Conservation (phyloP, 2,797 vertebrate species). For the Ctenopoma kingsleyae region DNA sequence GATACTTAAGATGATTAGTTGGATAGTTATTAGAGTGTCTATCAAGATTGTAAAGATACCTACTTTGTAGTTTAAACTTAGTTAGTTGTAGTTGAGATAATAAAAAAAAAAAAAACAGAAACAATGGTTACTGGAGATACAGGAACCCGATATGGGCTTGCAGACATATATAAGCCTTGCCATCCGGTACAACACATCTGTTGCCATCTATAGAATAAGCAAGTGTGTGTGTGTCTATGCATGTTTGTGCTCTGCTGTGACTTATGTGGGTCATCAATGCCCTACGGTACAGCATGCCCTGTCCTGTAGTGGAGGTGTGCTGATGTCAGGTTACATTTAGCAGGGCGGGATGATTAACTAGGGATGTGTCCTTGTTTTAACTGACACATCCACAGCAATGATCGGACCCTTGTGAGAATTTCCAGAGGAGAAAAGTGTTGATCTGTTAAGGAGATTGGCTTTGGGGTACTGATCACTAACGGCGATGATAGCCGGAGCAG, state of each 20-base stretch:
- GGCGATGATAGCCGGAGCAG: constrained; percentile 44
- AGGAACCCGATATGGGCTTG: constrained; percentile 5
- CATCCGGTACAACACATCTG: constrained; percentile 55
- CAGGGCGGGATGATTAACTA: constrained; percentile 55
- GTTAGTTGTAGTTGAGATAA: constrained; percentile 7
- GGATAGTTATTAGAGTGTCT: constrained; percentile 2
- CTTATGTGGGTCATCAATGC: constrained; percentile 78
- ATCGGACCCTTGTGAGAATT: constrained; percentile 11
- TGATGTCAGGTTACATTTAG: constrained; percentile 72
- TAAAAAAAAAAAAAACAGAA: constrained; percentile 9
- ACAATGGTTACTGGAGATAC: neutral
- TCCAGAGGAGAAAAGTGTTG: constrained; percentile 43
- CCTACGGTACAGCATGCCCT: constrained; percentile 66
- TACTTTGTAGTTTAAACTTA: neutral
- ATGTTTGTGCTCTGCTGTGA: constrained; percentile 54
- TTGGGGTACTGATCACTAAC: constrained; percentile 44
- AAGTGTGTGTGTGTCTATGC: constrained; percentile 30
- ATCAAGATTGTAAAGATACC: constrained; percentile 5
- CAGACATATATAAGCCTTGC: constrained; percentile 38
- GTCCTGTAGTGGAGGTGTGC: constrained; percentile 73
- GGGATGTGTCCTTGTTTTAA: constrained; percentile 59
- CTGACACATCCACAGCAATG: neutral
- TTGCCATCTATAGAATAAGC: constrained; percentile 54
- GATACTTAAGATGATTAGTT: constrained; percentile 3
- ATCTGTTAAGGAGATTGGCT: constrained; percentile 44